These are phyloP conservation scores for Mylabris sibirica DNA, from an alignment of 2,888 invertebrate species.

Conservation along the genomic window DNA sequence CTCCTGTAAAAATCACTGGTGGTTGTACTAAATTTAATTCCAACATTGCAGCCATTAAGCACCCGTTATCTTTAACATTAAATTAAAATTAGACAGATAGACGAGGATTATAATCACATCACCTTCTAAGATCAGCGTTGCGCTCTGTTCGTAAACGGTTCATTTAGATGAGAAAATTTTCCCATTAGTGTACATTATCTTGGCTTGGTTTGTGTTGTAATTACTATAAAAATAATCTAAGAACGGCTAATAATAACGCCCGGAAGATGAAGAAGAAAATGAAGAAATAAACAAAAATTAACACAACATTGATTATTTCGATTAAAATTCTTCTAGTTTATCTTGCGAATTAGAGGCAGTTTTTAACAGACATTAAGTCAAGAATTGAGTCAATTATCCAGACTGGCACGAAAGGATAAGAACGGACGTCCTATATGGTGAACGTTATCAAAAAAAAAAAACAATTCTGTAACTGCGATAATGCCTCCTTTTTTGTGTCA, in stretches of 20 bases:
- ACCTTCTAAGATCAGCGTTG: constrained; percentile 28
- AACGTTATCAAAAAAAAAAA: background rate
- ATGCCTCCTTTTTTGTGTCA: background rate
- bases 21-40: background rate
- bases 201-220: background rate
- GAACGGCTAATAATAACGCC: constrained; percentile 20
- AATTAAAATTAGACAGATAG: constrained; percentile 22
- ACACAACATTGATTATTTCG: background rate
- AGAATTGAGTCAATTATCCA: background rate
- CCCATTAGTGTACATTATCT: constrained; percentile 39
- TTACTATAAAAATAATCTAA: constrained; percentile 1
- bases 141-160: constrained; percentile 36
- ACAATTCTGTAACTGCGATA: background rate
- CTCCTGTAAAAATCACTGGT: constrained; percentile 38
- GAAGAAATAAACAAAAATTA: background rate
- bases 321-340: background rate
- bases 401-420: background rate
- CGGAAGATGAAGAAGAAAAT: constrained; percentile 15
- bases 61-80: constrained; percentile 17
- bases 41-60: background rate
- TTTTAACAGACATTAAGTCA: background rate
- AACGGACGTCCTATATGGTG: background rate
- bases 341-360: background rate
- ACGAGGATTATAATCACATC: constrained; percentile 31
- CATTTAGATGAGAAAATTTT: constrained; percentile 40